Percentiles rank a stretch among this genome's conserved stretches.
phyloP scores from a whole-genome alignment of 1,140 invertebrate genomes.

The Diprion similis region DNA sequence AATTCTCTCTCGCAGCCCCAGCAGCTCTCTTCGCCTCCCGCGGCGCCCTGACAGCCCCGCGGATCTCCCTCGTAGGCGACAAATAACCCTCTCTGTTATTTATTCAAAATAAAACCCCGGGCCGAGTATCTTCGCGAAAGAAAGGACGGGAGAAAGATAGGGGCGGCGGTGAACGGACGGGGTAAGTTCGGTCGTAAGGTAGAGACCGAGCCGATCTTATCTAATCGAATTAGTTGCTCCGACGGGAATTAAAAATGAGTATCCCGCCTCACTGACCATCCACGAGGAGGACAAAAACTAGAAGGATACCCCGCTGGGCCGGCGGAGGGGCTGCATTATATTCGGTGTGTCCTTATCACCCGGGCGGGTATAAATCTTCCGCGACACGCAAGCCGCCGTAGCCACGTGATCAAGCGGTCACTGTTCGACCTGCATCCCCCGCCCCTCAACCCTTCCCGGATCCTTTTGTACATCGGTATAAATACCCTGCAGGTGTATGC shows the following conservation, averaged over 20 bases:
- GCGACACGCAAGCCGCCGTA: constrained; percentile 26
- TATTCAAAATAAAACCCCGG: neutral
- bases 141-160: constrained; percentile 24
- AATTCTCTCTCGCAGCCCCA: neutral
- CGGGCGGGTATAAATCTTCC: constrained; percentile 33
- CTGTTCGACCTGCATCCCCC: neutral
- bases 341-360: constrained; percentile 37
- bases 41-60: neutral
- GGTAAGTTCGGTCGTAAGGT: neutral
- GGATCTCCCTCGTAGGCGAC: neutral
- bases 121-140: constrained; percentile 9
- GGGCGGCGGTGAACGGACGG: neutral
- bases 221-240: neutral
- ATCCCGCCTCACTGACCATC: constrained; percentile 22
- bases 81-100: neutral
- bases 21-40: neutral
- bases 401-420: constrained; percentile 24
- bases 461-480: too few species aligned
- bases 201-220: too few species aligned
- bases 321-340: constrained; percentile 37
- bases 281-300: constrained; percentile 23
- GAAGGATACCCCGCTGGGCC: constrained; percentile 36
- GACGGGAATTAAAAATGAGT: neutral
- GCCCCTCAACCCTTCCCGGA: neutral
- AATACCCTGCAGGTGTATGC: neutral